phyloP scores from a whole-genome alignment of 2,113 vertebrate species.

The Pycnonotus jocosus region DNA sequence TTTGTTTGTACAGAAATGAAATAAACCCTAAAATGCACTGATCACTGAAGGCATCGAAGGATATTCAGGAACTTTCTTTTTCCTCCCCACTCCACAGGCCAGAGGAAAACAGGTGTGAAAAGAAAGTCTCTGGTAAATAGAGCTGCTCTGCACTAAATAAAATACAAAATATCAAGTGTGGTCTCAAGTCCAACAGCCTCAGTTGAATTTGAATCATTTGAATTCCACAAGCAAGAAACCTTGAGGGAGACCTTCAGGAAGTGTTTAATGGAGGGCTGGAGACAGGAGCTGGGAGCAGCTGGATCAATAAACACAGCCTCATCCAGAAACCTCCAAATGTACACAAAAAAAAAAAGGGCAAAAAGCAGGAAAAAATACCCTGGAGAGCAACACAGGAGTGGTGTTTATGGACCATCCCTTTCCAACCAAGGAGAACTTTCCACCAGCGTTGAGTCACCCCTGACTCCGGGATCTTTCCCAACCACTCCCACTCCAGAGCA shows the following conservation, averaged over 20 bases:
- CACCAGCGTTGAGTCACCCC: fast-evolving
- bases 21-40: background rate
- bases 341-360: background rate
- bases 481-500: background rate
- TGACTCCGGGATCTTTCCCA: background rate
- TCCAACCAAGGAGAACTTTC: background rate
- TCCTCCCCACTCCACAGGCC: background rate
- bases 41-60: background rate
- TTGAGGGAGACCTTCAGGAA: background rate
- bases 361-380: background rate
- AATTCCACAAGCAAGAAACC: background rate
- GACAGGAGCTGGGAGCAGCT: background rate
- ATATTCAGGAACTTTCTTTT: background rate
- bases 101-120: constrained; percentile 19
- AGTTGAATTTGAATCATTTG: background rate
- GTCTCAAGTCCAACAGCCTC: background rate
- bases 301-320: background rate
- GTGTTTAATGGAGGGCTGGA: background rate
- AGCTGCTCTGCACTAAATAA: background rate
- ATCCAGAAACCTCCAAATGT: background rate
- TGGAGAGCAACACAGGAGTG: background rate
- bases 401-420: background rate
- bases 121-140: background rate
- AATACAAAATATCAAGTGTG: background rate
- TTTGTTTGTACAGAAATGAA: background rate